These are phyloP conservation scores for Elysia chlorotica DNA, from an alignment of 1,140 invertebrate genomes.

Conservation along the genomic window DNA sequence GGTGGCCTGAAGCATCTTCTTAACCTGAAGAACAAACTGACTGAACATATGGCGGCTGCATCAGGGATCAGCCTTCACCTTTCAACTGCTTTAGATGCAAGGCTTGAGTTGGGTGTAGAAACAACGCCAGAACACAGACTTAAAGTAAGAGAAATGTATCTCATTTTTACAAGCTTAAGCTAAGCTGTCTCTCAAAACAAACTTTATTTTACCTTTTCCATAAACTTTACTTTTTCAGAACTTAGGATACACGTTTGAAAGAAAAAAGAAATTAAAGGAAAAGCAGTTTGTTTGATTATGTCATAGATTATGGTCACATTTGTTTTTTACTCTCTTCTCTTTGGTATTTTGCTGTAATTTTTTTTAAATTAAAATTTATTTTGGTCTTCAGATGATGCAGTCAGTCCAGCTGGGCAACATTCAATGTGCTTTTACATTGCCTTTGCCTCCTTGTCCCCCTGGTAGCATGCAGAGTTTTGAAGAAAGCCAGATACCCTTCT, in stretches of 20 bases:
- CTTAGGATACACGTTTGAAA: no score
- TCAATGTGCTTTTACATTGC: slow-evolving; percentile 56
- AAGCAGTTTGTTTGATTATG: neutral
- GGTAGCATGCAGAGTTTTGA: slow-evolving; percentile 16
- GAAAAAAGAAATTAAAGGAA: slow-evolving; percentile 53
- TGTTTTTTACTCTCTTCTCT: neutral
- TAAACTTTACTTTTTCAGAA: no score
- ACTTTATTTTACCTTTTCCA: no score
- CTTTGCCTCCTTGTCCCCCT: slow-evolving; percentile 38
- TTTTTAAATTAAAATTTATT: no score
- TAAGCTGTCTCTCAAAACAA: no score
- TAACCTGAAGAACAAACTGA: slow-evolving; percentile 36
- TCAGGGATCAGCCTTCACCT: slow-evolving; percentile 50
- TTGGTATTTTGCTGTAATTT: neutral
- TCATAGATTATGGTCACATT: neutral
- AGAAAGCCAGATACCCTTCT: no score
- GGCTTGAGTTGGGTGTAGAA: slow-evolving; percentile 77
- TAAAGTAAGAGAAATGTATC: no score
- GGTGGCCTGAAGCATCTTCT: slow-evolving; percentile 1
- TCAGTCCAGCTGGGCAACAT: slow-evolving; percentile 67
- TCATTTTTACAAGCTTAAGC: no score
- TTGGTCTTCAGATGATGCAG: slow-evolving; percentile 47
- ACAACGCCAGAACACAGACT: slow-evolving; percentile 74
- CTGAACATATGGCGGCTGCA: slow-evolving; percentile 22
- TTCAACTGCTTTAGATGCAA: slow-evolving; percentile 76